Percentiles rank a stretch among this genome's conserved stretches.
These are phyloP conservation scores for Trachymyrmex septentrionalis DNA, from an alignment of 1,140 invertebrate species.

Conservation along the genomic window DNA sequence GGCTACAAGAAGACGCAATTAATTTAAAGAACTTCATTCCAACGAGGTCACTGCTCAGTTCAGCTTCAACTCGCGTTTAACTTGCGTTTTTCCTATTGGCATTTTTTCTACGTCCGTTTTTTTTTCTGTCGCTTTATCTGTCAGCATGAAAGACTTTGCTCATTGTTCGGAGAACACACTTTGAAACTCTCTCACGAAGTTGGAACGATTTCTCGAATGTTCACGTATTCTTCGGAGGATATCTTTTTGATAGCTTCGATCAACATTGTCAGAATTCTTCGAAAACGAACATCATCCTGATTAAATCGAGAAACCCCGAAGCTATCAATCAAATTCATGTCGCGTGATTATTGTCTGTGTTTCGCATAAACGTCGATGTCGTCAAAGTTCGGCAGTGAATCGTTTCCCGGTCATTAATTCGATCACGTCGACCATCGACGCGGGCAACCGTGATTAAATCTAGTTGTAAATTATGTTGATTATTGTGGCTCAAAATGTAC, in stretches of 20 bases:
- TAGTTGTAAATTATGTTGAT: slow-evolving; percentile 41
- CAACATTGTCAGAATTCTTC: slow-evolving; percentile 23
- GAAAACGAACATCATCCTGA: slow-evolving; percentile 41
- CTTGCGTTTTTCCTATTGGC: slow-evolving; percentile 2
- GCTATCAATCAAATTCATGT: slow-evolving; percentile 69
- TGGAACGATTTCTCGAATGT: slow-evolving; percentile 14
- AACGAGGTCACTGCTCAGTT: slow-evolving; percentile 1
- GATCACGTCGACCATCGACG: slow-evolving; percentile 39
- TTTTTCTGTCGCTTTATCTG: slow-evolving; percentile 11
- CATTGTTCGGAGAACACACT: slow-evolving; percentile 6
- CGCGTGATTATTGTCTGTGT: slow-evolving; percentile 47
- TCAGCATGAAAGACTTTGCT: slow-evolving; percentile 4
- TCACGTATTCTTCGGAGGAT: slow-evolving; percentile 11
- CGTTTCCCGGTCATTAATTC: slow-evolving; percentile 65
- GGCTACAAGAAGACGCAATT: slow-evolving; percentile 37
- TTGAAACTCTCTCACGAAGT: slow-evolving; percentile 25
- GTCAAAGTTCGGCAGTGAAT: slow-evolving; percentile 20
- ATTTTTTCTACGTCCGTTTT: background rate
- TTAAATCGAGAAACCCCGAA: slow-evolving; percentile 39
- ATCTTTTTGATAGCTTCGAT: slow-evolving; percentile 19
- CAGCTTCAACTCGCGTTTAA: background rate
- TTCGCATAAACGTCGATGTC: slow-evolving; percentile 50
- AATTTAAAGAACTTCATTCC: slow-evolving; percentile 41
- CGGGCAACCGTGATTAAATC: background rate
- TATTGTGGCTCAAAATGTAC: background rate